A percentile compares a stretch with the other conserved stretches of the same genome.
Evolutionary conservation across 1,140 invertebrate genomes (phyloP).

Genomic region (Akabosia matsudoensis): DNA sequence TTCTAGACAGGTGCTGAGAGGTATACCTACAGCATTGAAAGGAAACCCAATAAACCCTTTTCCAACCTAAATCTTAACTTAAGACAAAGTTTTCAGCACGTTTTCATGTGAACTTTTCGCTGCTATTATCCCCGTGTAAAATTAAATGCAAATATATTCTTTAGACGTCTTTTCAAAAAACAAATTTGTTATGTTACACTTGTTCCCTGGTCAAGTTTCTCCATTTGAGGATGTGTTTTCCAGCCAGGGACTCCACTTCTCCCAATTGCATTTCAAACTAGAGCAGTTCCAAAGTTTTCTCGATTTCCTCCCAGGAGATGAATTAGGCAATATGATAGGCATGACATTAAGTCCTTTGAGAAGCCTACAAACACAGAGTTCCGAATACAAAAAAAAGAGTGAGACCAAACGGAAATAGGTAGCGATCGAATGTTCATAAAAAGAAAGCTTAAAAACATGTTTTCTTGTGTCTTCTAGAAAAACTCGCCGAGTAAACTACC

Average conservation of each 20-base stretch:
- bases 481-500: no score
- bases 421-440: background rate
- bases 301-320: background rate
- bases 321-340: slow-evolving; percentile 13
- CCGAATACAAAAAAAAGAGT: background rate
- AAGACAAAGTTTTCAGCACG: no score
- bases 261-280: slow-evolving; percentile 21
- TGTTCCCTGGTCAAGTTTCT: background rate
- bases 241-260: slow-evolving; percentile 1
- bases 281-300: slow-evolving; percentile 12
- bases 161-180: no score
- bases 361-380: background rate
- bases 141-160: no score
- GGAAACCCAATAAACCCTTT: background rate
- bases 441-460: no score
- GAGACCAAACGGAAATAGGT: background rate
- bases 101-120: no score
- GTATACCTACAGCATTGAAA: background rate
- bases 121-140: no score
- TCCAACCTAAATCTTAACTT: no score
- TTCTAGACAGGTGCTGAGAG: background rate
- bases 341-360: slow-evolving; percentile 4
- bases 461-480: no score
- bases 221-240: background rate
- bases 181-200: no score